Conservation (phyloP, 2,888 invertebrate genomes). For the Ophion costatus region DNA sequence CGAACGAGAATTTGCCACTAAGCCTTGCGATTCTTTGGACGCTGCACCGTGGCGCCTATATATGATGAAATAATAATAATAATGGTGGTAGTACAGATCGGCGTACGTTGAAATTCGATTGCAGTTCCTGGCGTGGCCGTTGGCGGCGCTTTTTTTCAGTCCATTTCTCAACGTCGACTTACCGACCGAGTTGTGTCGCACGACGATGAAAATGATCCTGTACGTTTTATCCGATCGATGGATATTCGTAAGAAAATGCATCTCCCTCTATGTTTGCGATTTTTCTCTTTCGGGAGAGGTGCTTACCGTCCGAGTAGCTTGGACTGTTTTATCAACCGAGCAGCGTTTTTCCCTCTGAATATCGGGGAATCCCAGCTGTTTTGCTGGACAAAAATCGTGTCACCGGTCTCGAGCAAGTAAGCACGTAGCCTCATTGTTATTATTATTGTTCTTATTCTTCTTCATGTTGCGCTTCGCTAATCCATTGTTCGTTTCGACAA, state of each 20-base stretch:
- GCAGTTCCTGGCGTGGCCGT: background rate
- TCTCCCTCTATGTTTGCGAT: too few species aligned
- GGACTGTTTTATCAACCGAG: background rate
- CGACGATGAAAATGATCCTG: background rate
- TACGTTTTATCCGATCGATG: background rate
- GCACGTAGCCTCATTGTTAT: background rate
- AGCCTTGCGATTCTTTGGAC: background rate
- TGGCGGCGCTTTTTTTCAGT: background rate
- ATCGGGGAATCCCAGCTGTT: background rate
- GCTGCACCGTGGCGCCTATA: background rate
- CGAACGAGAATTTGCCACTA: conserved; percentile 5
- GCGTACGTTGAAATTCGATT: background rate
- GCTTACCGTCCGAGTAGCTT: background rate
- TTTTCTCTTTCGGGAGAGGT: too few species aligned
- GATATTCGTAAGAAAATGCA: too few species aligned
- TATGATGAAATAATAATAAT: background rate
- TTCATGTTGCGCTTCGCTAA: background rate
- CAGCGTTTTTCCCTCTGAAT: background rate
- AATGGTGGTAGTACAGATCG: background rate
- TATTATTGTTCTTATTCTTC: background rate
- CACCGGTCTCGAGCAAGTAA: background rate
- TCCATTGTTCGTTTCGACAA: conserved; percentile 5
- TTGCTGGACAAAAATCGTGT: background rate
- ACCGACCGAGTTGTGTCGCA: too few species aligned
- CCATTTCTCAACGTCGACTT: too few species aligned